Percentiles rank a stretch among this genome's conserved stretches.
Conservation (phyloP, 1,140 invertebrate genomes). For the Tetraneura akinire region DNA sequence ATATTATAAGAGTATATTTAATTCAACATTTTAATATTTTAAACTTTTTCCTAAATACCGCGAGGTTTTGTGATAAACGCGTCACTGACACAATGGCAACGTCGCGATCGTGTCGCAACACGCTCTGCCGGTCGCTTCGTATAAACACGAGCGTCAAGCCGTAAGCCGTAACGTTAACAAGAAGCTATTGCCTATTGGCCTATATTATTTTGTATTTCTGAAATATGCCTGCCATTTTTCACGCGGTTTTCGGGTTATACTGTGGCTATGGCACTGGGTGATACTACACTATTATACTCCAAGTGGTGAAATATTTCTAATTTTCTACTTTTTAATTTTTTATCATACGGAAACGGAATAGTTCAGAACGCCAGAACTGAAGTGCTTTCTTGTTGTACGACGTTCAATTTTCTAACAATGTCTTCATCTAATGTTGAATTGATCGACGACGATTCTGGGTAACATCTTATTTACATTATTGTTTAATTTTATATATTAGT, state of each 20-base stretch:
- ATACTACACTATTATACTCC: constrained; percentile 33
- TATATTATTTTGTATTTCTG: too few species aligned
- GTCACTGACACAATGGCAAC: constrained; percentile 11
- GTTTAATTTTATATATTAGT: neutral
- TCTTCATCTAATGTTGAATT: constrained; percentile 27
- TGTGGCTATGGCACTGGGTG: too few species aligned
- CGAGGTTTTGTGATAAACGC: constrained; percentile 34
- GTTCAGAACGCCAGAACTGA: neutral
- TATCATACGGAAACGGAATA: neutral
- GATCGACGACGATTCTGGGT: constrained; percentile 45
- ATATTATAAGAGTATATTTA: neutral
- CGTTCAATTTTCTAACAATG: constrained; percentile 5
- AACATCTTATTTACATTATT: neutral
- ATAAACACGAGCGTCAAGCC: too few species aligned
- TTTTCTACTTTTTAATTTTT: neutral
- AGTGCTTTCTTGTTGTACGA: neutral
- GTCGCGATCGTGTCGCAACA: neutral
- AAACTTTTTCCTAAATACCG: too few species aligned
- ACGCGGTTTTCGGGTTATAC: constrained; percentile 25
- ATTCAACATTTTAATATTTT: neutral
- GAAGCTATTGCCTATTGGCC: too few species aligned
- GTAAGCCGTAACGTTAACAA: constrained; percentile 20
- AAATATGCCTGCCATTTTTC: constrained; percentile 18
- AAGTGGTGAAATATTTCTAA: neutral
- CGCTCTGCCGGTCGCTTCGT: constrained; percentile 15